Evolutionary conservation across 92 coral and sea anemone genomes (phyloP).

Genomic region (Phenganax stokvisi): DNA sequence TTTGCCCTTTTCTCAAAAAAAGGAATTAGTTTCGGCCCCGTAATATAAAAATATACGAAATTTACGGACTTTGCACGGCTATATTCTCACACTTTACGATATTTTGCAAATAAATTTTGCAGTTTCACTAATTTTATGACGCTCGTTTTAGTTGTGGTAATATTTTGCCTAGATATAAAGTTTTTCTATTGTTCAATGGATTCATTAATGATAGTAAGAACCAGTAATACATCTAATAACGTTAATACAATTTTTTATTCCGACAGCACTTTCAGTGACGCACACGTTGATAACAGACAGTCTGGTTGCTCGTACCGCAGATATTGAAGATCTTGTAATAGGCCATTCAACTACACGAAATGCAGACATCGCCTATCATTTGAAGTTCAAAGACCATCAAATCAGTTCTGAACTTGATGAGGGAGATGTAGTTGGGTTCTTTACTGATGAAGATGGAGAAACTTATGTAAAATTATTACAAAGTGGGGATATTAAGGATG

Average conservation of each 20-base stretch:
- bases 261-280: not conserved
- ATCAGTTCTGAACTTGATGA: constrained; percentile 55
- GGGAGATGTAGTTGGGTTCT: constrained; percentile 93
- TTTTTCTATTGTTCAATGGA: not conserved
- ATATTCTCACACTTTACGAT: too few relatives aligned
- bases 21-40: too few relatives aligned
- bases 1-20: too few relatives aligned
- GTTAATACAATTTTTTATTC: not conserved
- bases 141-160: too few relatives aligned
- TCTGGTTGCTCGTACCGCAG: constrained; percentile 78
- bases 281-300: constrained; percentile 60
- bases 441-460: constrained; percentile 55
- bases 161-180: too few relatives aligned
- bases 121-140: too few relatives aligned
- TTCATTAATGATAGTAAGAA: not conserved
- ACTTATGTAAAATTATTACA: constrained; percentile 75
- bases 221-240: not conserved
- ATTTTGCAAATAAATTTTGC: too few relatives aligned
- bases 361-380: constrained; percentile 92
- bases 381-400: constrained; percentile 66
- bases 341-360: constrained; percentile 52
- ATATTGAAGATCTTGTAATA: constrained; percentile 64
- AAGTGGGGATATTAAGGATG: constrained; percentile 55
- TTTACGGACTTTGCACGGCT: too few relatives aligned
- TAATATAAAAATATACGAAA: too few relatives aligned